Percentiles rank a stretch among this genome's conserved stretches.
Conservation (phyloP, 2,888 invertebrate species). For the Rhogogaster chlorosoma region DNA sequence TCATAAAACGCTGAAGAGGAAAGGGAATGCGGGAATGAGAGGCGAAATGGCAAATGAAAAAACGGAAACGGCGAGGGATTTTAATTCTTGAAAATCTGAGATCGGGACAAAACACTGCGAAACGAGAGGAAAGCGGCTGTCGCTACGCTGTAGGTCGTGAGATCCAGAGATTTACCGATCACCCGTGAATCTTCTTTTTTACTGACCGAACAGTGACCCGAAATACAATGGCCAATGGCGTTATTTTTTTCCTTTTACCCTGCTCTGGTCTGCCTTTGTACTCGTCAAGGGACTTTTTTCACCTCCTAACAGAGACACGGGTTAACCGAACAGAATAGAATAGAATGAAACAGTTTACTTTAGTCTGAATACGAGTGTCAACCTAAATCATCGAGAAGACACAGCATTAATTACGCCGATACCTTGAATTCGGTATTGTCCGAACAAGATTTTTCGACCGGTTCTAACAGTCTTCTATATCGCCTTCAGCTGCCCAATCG, state of each 20-base stretch:
- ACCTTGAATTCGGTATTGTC: neutral
- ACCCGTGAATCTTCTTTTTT: constrained; percentile 11
- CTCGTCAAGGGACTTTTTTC: neutral
- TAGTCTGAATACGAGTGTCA: neutral
- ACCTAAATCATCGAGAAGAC: neutral
- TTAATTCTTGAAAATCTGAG: neutral
- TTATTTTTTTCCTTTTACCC: neutral
- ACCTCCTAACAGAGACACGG: neutral
- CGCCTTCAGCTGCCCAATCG: no score
- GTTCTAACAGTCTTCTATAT: no score
- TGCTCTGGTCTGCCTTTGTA: neutral
- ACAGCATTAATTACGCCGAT: neutral
- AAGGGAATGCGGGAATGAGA: neutral
- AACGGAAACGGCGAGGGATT: neutral
- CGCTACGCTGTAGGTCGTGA: constrained; percentile 3
- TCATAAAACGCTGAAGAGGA: neutral
- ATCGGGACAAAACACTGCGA: neutral
- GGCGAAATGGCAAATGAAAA: neutral
- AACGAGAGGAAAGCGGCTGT: neutral
- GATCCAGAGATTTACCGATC: neutral
- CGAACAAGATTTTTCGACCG: no score
- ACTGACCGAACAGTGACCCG: constrained; percentile 10
- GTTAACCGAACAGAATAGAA: neutral
- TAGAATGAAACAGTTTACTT: neutral
- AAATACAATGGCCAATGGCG: neutral